Evolutionary conservation across 2,113 vertebrate genomes (phyloP).

Genomic region (Bagarius yarrelli): DNA sequence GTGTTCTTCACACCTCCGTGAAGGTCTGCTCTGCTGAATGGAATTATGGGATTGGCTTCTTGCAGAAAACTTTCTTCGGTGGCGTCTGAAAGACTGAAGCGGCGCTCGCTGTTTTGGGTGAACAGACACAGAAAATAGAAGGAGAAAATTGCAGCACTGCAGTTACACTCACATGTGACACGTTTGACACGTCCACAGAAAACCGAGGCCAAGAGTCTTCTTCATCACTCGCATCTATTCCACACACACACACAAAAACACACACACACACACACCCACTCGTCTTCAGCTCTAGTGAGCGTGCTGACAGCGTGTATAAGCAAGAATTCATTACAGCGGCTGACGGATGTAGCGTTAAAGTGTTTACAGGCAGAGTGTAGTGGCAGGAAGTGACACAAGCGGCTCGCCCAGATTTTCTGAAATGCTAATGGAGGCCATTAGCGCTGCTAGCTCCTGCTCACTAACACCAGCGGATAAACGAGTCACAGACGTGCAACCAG

Average conservation of each 20-base stretch:
- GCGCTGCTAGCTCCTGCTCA: constrained; percentile 41
- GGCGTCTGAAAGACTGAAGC: background rate
- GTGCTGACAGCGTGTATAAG: constrained; percentile 49
- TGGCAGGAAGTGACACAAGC: constrained; percentile 42
- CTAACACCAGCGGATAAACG: constrained; percentile 49
- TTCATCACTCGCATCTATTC: constrained; percentile 36
- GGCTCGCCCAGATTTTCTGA: constrained; percentile 34
- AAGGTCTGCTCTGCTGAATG: constrained; percentile 7
- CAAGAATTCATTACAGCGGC: constrained; percentile 49
- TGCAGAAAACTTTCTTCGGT: background rate
- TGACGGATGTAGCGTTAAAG: constrained; percentile 53
- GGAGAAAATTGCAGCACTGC: constrained; percentile 15
- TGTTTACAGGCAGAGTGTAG: constrained; percentile 51
- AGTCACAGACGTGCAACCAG: constrained; percentile 17
- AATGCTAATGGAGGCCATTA: constrained; percentile 55
- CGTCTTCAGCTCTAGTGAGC: constrained; percentile 46
- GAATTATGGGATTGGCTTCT: constrained; percentile 19
- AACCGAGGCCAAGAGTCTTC: constrained; percentile 18
- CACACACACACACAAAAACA: constrained; percentile 27
- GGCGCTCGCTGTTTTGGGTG: constrained; percentile 8
- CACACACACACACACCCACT: constrained; percentile 24
- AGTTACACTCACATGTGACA: constrained; percentile 29
- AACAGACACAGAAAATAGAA: constrained; percentile 23
- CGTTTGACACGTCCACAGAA: constrained; percentile 28
- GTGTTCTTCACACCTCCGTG: constrained; percentile 8